Evolutionary conservation across 2,113 vertebrate species (phyloP).

Genomic region (Axis porcinus): DNA sequence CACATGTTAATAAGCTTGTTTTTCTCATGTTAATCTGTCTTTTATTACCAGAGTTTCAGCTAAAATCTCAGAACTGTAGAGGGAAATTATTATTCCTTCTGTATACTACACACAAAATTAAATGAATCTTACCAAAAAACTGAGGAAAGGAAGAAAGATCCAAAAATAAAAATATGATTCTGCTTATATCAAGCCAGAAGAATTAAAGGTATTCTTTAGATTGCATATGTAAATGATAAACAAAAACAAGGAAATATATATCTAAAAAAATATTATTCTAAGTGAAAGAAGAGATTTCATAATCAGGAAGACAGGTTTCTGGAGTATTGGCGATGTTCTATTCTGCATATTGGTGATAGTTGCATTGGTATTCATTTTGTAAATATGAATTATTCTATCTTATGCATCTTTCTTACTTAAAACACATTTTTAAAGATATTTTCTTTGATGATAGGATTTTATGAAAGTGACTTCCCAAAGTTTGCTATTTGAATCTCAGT

Average conservation of each 20-base stretch:
- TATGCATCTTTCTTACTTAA: background rate
- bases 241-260: background rate
- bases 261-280: background rate
- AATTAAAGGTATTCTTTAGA: background rate
- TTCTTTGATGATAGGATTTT: background rate
- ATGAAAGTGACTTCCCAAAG: background rate
- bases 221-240: background rate
- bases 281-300: background rate
- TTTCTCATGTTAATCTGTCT: background rate
- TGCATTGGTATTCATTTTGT: background rate
- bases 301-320: background rate
- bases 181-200: background rate
- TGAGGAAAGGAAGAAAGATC: background rate
- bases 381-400: background rate
- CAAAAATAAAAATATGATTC: background rate
- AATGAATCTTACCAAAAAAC: background rate
- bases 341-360: fast-evolving
- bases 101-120: background rate
- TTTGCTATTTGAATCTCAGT: background rate
- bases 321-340: background rate
- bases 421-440: background rate
- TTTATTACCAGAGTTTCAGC: background rate
- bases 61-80: background rate
- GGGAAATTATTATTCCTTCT: background rate
- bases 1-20: background rate